These are phyloP conservation scores for Vannuccia rotundouncinata DNA, from an alignment of 2,888 invertebrate genomes.

Conservation along the genomic window DNA sequence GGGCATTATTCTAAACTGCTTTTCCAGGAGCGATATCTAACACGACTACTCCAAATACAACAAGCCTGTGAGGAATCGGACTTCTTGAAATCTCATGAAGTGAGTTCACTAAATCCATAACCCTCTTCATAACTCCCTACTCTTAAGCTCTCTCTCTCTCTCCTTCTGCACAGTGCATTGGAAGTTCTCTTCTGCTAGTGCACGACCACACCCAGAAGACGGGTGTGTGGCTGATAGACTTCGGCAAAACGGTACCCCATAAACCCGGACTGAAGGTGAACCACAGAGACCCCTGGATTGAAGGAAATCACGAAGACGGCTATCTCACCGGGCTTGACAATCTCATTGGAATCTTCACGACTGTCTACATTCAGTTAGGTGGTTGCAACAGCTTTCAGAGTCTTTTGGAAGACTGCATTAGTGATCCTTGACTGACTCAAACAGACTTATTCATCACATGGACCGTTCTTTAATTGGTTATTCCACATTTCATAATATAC, in stretches of 20 bases:
- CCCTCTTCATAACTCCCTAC: too few relatives aligned
- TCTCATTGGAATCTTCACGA: conserved; percentile 73
- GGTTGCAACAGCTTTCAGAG: too few relatives aligned
- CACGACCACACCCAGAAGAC: conserved; percentile 46
- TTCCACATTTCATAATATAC: too few relatives aligned
- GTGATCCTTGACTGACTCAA: too few relatives aligned
- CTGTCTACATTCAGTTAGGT: too few relatives aligned
- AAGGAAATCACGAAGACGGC: conserved; percentile 92
- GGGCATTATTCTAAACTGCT: too few relatives aligned
- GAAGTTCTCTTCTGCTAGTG: conserved; percentile 55
- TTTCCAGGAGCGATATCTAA: not conserved
- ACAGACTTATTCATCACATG: too few relatives aligned
- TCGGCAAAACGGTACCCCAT: conserved; percentile 53
- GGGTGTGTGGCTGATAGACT: conserved; percentile 54
- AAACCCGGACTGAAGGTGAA: conserved; percentile 58
- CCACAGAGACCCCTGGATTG: conserved; percentile 75
- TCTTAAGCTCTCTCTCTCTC: not conserved
- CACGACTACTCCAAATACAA: not conserved
- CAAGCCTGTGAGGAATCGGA: not conserved
- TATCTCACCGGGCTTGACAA: conserved; percentile 85
- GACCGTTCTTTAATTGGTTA: too few relatives aligned
- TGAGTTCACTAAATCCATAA: too few relatives aligned
- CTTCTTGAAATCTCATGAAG: not conserved
- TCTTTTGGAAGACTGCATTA: too few relatives aligned
- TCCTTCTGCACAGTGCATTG: conserved; percentile 49